Evolutionary conservation across 2,113 vertebrate species (phyloP), one percentile per base, ranked within the genome.

Genomic region (Solea senegalensis): DNA sequence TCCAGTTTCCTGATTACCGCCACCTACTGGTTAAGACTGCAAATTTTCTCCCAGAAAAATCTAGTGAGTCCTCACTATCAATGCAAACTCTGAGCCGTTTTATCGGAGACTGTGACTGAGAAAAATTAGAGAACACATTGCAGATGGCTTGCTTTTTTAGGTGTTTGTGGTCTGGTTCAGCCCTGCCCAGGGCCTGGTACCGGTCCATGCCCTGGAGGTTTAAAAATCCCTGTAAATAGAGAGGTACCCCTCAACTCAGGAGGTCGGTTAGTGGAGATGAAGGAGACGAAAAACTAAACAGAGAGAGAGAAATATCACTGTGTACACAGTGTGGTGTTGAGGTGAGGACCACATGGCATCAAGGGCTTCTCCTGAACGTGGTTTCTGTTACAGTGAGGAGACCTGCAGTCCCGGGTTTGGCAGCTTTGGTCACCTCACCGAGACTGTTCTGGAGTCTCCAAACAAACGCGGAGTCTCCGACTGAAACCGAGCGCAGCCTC

Each of bases 221-320:
- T 34, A 6, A 34, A 34, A 34, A 34, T 34, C 34, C 34, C 34
- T 34, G 34, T 34, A 34, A 58, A 21, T 5, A 53, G 65, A 51
- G 49, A 27, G 26, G 40, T 28, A 34, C 3, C 34, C 3, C 34
- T 34, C 34, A 34, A 6, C 34, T 27, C 51, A 27, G 50, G 44
- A 63, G 64, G 75, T 85, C 9, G 28, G 59, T 27, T 41, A 40
- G 67, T 64, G 65, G 56, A 76, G 48, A 78, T 56, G 13, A 50
- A 44, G 48, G 51, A 60, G 51, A 21, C 5, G 5, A 34, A 34
- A 34, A 34, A 34, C 34, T 34, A 69, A 28, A 51, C 48, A 41
- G 5, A 55, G 1, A 3, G 14, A 52, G 39, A 28, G 27, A 6
- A 58, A 1, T 60, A 69, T 74, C 41, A 61, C 34, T 34, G 34